Percentiles rank a stretch among this genome's conserved stretches.
Conservation (phyloP, 2,113 vertebrate species). For the Sebastes schlegelii region DNA sequence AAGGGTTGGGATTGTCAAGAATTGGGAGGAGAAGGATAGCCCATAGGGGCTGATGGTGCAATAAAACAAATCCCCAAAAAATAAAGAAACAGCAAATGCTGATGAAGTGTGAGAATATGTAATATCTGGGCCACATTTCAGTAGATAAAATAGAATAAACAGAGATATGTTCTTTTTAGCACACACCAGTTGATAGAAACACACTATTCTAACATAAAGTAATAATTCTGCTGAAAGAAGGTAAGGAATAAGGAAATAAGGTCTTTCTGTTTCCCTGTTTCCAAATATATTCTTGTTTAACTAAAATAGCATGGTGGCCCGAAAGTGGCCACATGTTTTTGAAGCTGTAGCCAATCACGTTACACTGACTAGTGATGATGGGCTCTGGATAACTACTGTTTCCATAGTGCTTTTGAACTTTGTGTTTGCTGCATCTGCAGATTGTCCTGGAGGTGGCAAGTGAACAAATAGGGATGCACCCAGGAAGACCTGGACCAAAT, state of each 20-base stretch:
- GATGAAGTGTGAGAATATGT: constrained; percentile 51
- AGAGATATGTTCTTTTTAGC: constrained; percentile 18
- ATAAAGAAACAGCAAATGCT: constrained; percentile 21
- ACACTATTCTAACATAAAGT: constrained; percentile 4
- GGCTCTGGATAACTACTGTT: background rate
- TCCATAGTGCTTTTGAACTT: constrained; percentile 10
- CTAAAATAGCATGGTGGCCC: background rate
- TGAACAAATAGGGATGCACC: constrained; percentile 56
- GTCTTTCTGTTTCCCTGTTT: background rate
- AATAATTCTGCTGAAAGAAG: constrained; percentile 12
- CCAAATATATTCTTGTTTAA: background rate
- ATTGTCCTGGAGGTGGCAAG: constrained; percentile 64
- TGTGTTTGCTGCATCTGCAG: constrained; percentile 49
- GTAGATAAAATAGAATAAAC: constrained; percentile 34
- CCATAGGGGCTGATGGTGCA: constrained; percentile 50
- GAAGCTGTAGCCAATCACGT: background rate
- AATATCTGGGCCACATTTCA: constrained; percentile 55
- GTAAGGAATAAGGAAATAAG: constrained; percentile 4
- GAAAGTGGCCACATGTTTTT: constrained; percentile 4
- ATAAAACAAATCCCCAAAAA: constrained; percentile 47
- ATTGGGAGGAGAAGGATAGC: constrained; percentile 45
- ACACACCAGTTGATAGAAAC: constrained; percentile 19
- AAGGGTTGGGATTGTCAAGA: constrained; percentile 44
- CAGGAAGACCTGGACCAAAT: constrained; percentile 62
- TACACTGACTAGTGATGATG: background rate